Conservation (phyloP, 2,797 vertebrate species). For the Eutrigla gurnardus region DNA sequence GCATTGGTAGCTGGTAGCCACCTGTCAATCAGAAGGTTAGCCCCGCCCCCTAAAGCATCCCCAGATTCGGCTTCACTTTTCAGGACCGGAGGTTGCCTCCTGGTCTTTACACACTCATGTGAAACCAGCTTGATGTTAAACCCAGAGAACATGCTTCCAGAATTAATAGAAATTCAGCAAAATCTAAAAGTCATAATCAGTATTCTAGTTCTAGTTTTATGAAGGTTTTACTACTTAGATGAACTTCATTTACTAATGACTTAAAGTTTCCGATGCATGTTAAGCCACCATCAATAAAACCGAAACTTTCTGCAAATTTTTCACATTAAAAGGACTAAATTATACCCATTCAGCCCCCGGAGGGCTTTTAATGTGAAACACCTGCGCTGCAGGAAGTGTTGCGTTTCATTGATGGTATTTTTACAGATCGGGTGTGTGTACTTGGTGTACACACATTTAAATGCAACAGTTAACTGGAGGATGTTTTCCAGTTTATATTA, state of each 20-base stretch:
- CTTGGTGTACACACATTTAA: neutral
- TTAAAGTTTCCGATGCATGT: too few relatives aligned
- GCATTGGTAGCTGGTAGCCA: too few relatives aligned
- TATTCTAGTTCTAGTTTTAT: neutral
- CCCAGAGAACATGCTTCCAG: neutral
- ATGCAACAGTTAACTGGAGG: neutral
- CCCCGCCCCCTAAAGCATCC: too few relatives aligned
- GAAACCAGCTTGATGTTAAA: neutral
- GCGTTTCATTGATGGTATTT: neutral
- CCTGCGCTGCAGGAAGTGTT: slow-evolving; percentile 8
- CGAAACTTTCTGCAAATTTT: neutral
- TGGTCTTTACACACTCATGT: slow-evolving; percentile 14
- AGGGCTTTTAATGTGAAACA: slow-evolving; percentile 16
- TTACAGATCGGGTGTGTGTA: neutral
- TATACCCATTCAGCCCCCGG: neutral
- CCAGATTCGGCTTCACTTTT: too few relatives aligned
- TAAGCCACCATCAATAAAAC: neutral
- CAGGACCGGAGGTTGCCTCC: too few relatives aligned
- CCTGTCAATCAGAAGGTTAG: too few relatives aligned
- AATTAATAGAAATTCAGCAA: neutral
- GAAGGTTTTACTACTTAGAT: too few relatives aligned
- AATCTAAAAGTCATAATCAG: neutral
- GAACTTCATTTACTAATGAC: too few relatives aligned
- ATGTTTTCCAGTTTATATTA: neutral
- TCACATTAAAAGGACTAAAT: slow-evolving; percentile 8